Percentiles rank a stretch among this genome's conserved stretches.
Evolutionary conservation across 2,888 invertebrate species (phyloP).

Genomic region (Acholoe squamosa): DNA sequence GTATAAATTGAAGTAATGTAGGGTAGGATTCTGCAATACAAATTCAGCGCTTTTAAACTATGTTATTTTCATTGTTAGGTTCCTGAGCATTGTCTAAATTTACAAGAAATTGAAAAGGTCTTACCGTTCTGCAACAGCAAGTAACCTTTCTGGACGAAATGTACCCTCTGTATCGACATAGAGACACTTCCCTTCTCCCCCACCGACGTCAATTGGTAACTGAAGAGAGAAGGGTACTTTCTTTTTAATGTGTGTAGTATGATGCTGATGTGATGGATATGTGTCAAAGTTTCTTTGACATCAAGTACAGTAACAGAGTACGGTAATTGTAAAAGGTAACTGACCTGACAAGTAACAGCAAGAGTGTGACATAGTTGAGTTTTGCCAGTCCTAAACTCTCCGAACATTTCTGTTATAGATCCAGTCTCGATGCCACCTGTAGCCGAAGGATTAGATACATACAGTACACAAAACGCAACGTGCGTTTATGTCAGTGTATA

Average conservation of each 20-base stretch:
- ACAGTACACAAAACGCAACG: no score
- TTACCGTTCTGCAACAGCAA: slow-evolving; percentile 93
- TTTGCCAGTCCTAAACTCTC: slow-evolving; percentile 98
- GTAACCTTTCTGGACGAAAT: slow-evolving; percentile 96
- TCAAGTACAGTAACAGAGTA: no score
- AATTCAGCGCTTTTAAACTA: background rate
- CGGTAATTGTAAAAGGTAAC: background rate
- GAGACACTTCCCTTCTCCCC: slow-evolving; percentile 99
- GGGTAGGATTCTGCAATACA: no score
- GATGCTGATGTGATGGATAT: background rate
- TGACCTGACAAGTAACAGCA: slow-evolving; percentile 97
- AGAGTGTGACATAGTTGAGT: slow-evolving; percentile 98
- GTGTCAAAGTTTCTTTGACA: background rate
- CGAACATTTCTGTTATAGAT: slow-evolving; percentile 98
- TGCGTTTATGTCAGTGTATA: no score
- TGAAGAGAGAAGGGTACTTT: slow-evolving; percentile 80
- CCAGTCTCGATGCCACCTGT: slow-evolving; percentile 97
- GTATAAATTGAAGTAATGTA: no score
- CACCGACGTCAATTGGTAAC: slow-evolving; percentile 97
- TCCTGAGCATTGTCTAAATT: background rate
- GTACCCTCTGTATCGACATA: slow-evolving; percentile 99
- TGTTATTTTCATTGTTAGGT: background rate
- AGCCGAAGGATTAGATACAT: slow-evolving; percentile 65
- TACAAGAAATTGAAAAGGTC: background rate
- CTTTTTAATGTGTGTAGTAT: no score